Percentiles rank a stretch among this genome's conserved stretches.
Conservation (phyloP, 2,888 invertebrate species). For the Pediacus dermestoides region DNA sequence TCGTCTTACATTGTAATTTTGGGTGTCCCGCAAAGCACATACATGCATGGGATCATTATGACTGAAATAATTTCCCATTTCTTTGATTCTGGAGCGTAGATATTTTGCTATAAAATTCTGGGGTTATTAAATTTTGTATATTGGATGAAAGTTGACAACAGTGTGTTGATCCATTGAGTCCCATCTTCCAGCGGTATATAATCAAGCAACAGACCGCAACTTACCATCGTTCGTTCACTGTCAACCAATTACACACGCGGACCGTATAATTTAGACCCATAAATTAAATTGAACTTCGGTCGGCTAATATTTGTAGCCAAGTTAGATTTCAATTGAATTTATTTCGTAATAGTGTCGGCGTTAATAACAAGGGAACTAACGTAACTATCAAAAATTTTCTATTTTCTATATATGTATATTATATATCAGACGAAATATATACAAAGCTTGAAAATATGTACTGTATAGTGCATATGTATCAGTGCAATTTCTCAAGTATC, state of each 20-base stretch:
- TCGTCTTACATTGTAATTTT: no score
- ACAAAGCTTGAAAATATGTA: no score
- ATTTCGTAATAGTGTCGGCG: slow-evolving; percentile 27
- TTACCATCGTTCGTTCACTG: slow-evolving; percentile 32
- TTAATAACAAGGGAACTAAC: slow-evolving; percentile 26
- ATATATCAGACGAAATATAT: neutral
- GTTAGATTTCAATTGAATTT: slow-evolving; percentile 30
- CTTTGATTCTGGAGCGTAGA: neutral
- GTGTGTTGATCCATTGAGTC: no score
- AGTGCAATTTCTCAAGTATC: slow-evolving; percentile 47
- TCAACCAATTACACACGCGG: slow-evolving; percentile 47
- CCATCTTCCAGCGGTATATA: slow-evolving; percentile 20
- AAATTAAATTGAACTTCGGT: slow-evolving; percentile 46
- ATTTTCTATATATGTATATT: neutral
- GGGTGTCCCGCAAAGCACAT: no score
- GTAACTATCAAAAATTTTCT: neutral
- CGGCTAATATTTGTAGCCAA: slow-evolving; percentile 32
- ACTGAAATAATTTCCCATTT: no score
- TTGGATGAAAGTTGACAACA: no score
- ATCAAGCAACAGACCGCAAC: slow-evolving; percentile 34
- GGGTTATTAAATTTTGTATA: no score
- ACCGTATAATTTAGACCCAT: slow-evolving; percentile 50
- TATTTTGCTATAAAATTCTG: no score
- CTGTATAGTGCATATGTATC: slow-evolving; percentile 39
- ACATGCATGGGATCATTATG: no score